Conservation (phyloP, 2,113 vertebrate genomes). For the Danio rerio region DNA sequence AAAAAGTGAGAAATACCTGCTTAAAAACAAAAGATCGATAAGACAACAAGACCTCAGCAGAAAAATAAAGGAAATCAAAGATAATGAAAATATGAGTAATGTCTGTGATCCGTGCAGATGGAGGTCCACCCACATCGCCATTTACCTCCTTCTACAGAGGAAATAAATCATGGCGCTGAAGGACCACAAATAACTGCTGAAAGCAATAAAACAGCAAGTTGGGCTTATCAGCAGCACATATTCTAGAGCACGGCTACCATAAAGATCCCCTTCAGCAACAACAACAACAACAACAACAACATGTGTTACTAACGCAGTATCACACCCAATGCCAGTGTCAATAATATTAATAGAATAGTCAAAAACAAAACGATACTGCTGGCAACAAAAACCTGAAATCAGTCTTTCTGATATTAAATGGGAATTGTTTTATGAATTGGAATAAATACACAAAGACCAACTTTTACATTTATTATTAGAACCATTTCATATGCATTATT, state of each 20-base stretch:
- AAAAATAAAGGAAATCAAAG: constrained; percentile 61
- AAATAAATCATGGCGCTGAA: constrained; percentile 64
- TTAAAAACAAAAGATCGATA: constrained; percentile 55
- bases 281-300: background rate
- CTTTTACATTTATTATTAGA: no score
- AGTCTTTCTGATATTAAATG: no score
- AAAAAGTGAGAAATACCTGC: constrained; percentile 56
- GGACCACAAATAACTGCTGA: constrained; percentile 71
- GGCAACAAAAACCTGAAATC: background rate
- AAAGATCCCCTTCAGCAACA: background rate
- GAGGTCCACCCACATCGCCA: constrained; percentile 63
- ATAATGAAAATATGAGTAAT: constrained; percentile 63
- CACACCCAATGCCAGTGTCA: background rate
- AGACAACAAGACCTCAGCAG: constrained; percentile 62
- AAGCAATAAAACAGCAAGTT: constrained; percentile 57
- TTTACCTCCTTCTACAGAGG: constrained; percentile 64
- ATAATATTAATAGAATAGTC: background rate
- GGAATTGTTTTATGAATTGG: no score
- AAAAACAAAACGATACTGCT: background rate
- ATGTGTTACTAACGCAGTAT: background rate
- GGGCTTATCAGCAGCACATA: constrained; percentile 63
- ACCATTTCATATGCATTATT: no score
- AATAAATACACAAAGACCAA: no score
- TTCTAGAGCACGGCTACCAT: background rate
- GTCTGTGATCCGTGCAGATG: constrained; percentile 61